These are phyloP conservation scores for Halichoeres trimaculatus DNA, from an alignment of 2,113 vertebrate genomes.

Conservation along the genomic window DNA sequence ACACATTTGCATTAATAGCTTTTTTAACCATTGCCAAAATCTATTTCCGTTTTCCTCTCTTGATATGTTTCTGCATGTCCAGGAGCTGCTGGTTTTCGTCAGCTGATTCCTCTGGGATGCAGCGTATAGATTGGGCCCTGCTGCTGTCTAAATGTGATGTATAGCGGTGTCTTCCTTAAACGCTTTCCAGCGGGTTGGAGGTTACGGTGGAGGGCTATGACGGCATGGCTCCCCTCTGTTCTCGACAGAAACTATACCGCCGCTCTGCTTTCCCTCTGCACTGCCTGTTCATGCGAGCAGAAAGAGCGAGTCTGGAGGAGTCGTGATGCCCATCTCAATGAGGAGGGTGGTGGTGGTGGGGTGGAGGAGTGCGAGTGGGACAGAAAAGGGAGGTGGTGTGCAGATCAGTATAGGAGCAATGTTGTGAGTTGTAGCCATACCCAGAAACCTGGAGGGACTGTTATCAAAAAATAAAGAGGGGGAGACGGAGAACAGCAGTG, in stretches of 20 bases:
- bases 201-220: slow-evolving; percentile 35
- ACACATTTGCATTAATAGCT: neutral
- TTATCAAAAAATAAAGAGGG: slow-evolving; percentile 34
- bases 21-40: slow-evolving; percentile 26
- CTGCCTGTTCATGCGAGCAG: slow-evolving; percentile 74
- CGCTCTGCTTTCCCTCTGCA: slow-evolving; percentile 56
- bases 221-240: slow-evolving; percentile 16
- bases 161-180: slow-evolving; percentile 16
- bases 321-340: slow-evolving; percentile 84
- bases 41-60: slow-evolving; percentile 27
- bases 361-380: slow-evolving; percentile 35
- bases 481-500: neutral
- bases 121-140: neutral
- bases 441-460: slow-evolving; percentile 24
- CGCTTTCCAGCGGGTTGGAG: slow-evolving; percentile 35
- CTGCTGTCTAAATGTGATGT: slow-evolving; percentile 4
- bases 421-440: slow-evolving; percentile 37
- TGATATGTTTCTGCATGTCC: slow-evolving; percentile 10
- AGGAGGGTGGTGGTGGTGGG: slow-evolving; percentile 17
- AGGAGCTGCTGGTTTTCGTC: neutral
- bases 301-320: slow-evolving; percentile 73
- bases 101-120: neutral
- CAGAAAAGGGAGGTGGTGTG: slow-evolving; percentile 33
- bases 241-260: slow-evolving; percentile 22
- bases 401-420: slow-evolving; percentile 40